Percentiles rank a stretch among this genome's conserved stretches.
Conservation (phyloP, 1,140 invertebrate species). For the Hylaeus volcanicus region DNA sequence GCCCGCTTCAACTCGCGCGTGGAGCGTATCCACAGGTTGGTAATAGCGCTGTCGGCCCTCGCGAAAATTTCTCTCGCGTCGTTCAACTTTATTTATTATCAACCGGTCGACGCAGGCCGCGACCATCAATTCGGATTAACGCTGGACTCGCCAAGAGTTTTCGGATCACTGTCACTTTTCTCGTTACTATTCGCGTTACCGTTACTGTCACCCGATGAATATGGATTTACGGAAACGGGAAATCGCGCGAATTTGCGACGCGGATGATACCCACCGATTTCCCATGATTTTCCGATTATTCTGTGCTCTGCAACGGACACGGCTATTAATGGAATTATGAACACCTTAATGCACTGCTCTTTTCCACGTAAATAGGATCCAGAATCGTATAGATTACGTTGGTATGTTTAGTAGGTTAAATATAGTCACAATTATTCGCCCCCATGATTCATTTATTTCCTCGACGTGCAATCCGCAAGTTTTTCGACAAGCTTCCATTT, state of each 20-base stretch:
- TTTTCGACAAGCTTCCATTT: no score
- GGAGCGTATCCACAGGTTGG: constrained; percentile 40
- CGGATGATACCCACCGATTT: background rate
- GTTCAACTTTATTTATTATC: constrained; percentile 61
- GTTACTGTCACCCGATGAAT: constrained; percentile 12
- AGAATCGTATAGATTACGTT: no score
- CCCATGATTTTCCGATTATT: background rate
- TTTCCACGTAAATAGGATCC: no score
- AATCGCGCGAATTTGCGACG: background rate
- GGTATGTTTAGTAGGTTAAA: no score
- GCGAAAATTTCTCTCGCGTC: constrained; percentile 9
- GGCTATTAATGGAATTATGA: no score
- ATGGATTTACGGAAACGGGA: constrained; percentile 22
- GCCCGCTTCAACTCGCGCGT: no score
- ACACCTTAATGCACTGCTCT: background rate
- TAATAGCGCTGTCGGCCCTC: constrained; percentile 15
- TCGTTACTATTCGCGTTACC: constrained; percentile 30
- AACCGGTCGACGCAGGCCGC: constrained; percentile 9
- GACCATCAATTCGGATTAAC: constrained; percentile 62
- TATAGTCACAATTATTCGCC: no score
- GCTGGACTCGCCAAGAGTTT: constrained; percentile 50
- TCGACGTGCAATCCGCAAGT: no score
- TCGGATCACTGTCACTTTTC: constrained; percentile 57
- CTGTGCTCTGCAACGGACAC: no score
- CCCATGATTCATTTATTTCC: no score